Evolutionary conservation across 37 sponge, comb jelly and placozoan species (phyloP), one percentile per base, ranked within the genome.

Genomic region (Petrosia ficiformis): DNA sequence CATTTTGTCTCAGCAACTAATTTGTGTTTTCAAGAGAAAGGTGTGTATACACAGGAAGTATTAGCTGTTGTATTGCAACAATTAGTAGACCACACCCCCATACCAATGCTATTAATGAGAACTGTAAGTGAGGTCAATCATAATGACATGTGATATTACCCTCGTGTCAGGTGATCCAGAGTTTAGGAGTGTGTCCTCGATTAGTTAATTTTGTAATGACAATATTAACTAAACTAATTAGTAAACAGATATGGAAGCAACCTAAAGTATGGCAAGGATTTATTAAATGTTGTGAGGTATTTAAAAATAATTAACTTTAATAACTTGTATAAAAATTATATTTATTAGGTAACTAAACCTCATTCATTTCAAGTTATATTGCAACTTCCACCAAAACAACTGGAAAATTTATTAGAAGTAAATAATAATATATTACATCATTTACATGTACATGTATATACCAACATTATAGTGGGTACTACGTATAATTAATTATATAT

Each of bases 241-340:
- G 81, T 35, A 99, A 93, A 68, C 94, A 96, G 77, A 93, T 87
- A 44, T 99, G 99, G 99, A 91, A 90, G 68, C 89, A 88, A 52
- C 76, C 92, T 2, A 96, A 90, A 58, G 87, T 99, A 44, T 99
- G 99, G 99, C 94, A 96, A 73, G 99, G 99, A 4, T 99, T 99
- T 42, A 73, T 99, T 65, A 96, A 91, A 65, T 99, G 99, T 52
- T 96, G 94, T 86, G 87, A 92, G 83, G 95, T 85, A 39, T 65
- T 78, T 37, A 72, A 24, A 14, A 26, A 11, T 56, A 5, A 48
- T 30, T 2, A 4, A 39, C 34, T 26, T 8, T 3, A 38, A 4
- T 25, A 32, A 8, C n/a, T n/a, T n/a, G n/a, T n/a, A n/a, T n/a
- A n/a, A n/a, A n/a, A n/a, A n/a, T n/a, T n/a, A n/a, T n/a, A n/a